phyloP scores from a whole-genome alignment of 2,797 vertebrate genomes.

The Sebastes nivosus region DNA sequence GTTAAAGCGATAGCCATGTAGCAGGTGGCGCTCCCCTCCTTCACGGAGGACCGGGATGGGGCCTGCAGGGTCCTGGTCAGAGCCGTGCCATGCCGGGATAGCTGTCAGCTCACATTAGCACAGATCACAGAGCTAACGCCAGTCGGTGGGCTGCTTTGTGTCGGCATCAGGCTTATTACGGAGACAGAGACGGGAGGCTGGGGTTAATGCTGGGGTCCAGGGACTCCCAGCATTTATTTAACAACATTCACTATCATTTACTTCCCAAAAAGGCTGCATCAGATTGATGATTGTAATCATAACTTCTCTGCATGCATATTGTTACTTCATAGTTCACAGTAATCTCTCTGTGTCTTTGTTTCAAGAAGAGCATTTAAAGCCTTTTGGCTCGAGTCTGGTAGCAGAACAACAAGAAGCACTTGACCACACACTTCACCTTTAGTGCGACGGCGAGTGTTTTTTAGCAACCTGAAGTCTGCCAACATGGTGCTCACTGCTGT shows the following conservation, averaged over 20 bases:
- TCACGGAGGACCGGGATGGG: constrained; percentile 1
- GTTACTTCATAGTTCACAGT: neutral
- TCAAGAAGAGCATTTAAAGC: neutral
- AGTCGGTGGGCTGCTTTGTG: constrained; percentile 44
- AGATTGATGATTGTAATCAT: neutral
- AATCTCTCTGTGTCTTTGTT: neutral
- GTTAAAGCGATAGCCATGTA: constrained; percentile 39
- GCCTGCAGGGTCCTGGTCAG: constrained; percentile 49
- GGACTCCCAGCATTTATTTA: neutral
- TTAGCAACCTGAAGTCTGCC: constrained; percentile 1
- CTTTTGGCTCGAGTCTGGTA: neutral
- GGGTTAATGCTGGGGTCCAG: neutral
- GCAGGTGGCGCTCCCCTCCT: constrained; percentile 63
- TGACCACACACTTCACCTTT: constrained; percentile 32
- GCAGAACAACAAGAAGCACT: neutral
- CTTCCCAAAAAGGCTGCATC: neutral
- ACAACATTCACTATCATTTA: neutral
- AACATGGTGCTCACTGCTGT: neutral
- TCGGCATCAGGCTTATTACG: constrained; percentile 13
- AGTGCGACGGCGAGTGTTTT: constrained; percentile 1
- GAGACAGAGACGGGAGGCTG: neutral
- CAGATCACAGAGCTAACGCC: constrained; percentile 46
- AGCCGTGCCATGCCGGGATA: constrained; percentile 44
- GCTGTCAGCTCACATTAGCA: constrained; percentile 68
- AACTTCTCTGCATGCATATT: neutral